phyloP scores from a whole-genome alignment of 2,797 vertebrate genomes.

The Natrix natrix region DNA sequence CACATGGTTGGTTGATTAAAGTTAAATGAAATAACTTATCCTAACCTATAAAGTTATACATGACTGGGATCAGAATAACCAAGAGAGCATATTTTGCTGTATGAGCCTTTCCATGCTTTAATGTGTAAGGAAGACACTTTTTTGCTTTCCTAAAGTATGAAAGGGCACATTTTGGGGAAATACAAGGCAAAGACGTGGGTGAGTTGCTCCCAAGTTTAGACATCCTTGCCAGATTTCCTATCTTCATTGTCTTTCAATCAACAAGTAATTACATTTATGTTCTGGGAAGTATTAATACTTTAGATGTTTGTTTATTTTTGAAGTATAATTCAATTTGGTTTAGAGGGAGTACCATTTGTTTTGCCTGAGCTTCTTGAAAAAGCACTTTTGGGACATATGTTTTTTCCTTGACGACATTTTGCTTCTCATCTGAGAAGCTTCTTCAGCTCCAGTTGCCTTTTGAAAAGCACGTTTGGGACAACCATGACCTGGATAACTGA shows the following conservation, averaged over 20 bases:
- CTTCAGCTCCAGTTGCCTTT: background rate
- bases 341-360: background rate
- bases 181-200: background rate
- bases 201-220: background rate
- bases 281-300: background rate
- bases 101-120: background rate
- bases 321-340: background rate
- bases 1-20: background rate
- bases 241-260: background rate
- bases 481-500: background rate
- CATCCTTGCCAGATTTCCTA: background rate
- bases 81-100: background rate
- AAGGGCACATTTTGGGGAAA: background rate
- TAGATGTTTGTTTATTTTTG: background rate
- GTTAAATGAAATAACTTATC: background rate
- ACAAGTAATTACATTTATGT: background rate
- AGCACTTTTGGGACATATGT: too few species aligned
- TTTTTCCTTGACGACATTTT: too few species aligned
- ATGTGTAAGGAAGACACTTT: background rate
- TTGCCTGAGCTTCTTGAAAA: background rate
- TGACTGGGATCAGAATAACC: background rate
- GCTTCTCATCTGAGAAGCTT: background rate
- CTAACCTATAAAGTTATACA: background rate
- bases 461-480: background rate
- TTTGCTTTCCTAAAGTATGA: background rate